Evolutionary conservation across 1,140 invertebrate species (phyloP).

Genomic region (Drosophila leontia): DNA sequence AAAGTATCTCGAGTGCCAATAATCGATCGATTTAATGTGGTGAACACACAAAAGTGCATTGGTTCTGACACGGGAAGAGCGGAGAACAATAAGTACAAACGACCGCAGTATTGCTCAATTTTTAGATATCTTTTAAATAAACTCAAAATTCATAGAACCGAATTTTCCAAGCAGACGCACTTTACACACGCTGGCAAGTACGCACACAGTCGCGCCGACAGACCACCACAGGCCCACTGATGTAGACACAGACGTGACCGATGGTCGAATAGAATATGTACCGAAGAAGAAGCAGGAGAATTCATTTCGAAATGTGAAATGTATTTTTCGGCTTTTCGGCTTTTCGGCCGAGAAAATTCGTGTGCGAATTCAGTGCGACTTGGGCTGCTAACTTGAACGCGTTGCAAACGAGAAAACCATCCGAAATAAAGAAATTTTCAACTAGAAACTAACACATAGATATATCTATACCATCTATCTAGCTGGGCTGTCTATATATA

Average conservation of each 20-base stretch:
- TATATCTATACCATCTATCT: slow-evolving; percentile 61
- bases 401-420: slow-evolving; percentile 83
- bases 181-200: slow-evolving; percentile 59
- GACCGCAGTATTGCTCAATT: slow-evolving; percentile 61
- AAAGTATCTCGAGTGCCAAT: slow-evolving; percentile 19
- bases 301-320: slow-evolving; percentile 58
- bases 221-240: slow-evolving; percentile 19
- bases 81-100: slow-evolving; percentile 58
- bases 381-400: slow-evolving; percentile 85
- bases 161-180: slow-evolving; percentile 79
- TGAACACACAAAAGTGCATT: slow-evolving; percentile 21
- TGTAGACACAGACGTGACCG: slow-evolving; percentile 55
- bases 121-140: slow-evolving; percentile 70
- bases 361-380: slow-evolving; percentile 84
- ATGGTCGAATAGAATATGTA: slow-evolving; percentile 56
- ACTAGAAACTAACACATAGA: slow-evolving; percentile 75
- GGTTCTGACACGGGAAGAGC: slow-evolving; percentile 25
- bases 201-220: slow-evolving; percentile 1
- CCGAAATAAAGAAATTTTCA: slow-evolving; percentile 74
- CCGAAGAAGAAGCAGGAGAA: slow-evolving; percentile 47
- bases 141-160: slow-evolving; percentile 80
- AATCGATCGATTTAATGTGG: slow-evolving; percentile 50
- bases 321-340: slow-evolving; percentile 70
- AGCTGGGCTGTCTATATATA: slow-evolving; percentile 75
- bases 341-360: slow-evolving; percentile 76